Conservation (phyloP, 2,888 invertebrate species). For the Keiferia lycopersicella region DNA sequence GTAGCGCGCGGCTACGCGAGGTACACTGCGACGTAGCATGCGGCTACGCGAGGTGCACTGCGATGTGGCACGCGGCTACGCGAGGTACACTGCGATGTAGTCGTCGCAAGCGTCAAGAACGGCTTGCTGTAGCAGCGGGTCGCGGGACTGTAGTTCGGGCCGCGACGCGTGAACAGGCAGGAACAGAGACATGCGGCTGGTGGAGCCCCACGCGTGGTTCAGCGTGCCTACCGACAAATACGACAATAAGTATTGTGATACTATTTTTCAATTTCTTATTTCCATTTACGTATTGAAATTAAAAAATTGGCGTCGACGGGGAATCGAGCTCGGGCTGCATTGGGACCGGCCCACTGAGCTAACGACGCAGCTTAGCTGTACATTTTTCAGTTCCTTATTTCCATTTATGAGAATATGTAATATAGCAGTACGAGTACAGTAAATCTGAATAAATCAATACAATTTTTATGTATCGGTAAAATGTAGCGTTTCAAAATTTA, state of each 20-base stretch:
- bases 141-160: constrained; percentile 36
- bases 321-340: too few relatives aligned
- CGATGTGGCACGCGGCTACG: constrained; percentile 40
- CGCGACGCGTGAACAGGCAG: constrained; percentile 62
- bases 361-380: too few relatives aligned
- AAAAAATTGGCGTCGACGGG: too few relatives aligned
- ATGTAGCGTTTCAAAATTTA: too few relatives aligned
- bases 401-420: too few relatives aligned
- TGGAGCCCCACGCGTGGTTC: constrained; percentile 67
- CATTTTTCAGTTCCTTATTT: too few relatives aligned
- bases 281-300: too few relatives aligned
- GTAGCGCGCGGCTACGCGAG: neutral
- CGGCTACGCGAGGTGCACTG: neutral
- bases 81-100: constrained; percentile 67
- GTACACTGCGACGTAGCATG: neutral
- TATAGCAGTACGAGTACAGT: too few relatives aligned
- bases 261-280: neutral
- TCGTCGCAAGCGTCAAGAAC: constrained; percentile 70
- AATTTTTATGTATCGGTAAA: too few relatives aligned
- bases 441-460: too few relatives aligned
- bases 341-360: too few relatives aligned
- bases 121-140: constrained; percentile 48
- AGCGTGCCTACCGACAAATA: constrained; percentile 51
- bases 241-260: too few relatives aligned
- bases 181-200: constrained; percentile 62